A percentile compares a stretch with the other conserved stretches of the same genome.
These are phyloP conservation scores for Heterochromis multidens DNA, from an alignment of 2,113 vertebrate genomes.

Conservation along the genomic window DNA sequence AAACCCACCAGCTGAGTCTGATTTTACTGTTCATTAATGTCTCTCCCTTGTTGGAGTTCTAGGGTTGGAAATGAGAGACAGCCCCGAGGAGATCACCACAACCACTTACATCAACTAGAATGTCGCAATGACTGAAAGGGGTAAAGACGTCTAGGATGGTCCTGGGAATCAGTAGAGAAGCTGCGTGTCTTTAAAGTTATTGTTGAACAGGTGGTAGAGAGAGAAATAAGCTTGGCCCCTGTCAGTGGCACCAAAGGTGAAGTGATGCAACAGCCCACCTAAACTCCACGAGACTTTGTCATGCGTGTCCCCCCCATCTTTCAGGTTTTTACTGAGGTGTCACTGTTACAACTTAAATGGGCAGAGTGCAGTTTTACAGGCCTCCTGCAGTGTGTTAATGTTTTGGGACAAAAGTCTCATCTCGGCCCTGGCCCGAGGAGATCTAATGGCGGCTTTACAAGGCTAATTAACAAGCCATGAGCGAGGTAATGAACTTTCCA, in stretches of 20 bases:
- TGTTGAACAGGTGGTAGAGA: slow-evolving; percentile 45
- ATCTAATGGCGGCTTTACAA: slow-evolving; percentile 75
- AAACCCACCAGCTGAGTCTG: slow-evolving; percentile 34
- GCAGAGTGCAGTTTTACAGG: slow-evolving; percentile 49
- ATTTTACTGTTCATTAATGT: slow-evolving; percentile 50
- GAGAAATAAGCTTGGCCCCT: slow-evolving; percentile 35
- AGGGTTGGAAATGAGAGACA: slow-evolving; percentile 17
- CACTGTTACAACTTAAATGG: slow-evolving; percentile 44
- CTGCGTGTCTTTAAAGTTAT: slow-evolving; percentile 10
- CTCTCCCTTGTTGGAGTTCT: slow-evolving; percentile 26
- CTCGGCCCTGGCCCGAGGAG: slow-evolving; percentile 64
- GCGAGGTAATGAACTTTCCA: slow-evolving; percentile 77
- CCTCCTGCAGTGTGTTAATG: slow-evolving; percentile 66
- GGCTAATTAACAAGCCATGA: slow-evolving; percentile 80
- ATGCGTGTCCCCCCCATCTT: slow-evolving; percentile 19
- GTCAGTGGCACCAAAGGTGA: slow-evolving; percentile 24
- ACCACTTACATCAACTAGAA: not conserved
- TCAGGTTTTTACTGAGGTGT: slow-evolving; percentile 50
- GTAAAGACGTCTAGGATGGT: slow-evolving; percentile 2
- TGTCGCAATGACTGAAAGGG: slow-evolving; percentile 5
- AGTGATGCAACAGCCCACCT: not conserved
- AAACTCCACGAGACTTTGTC: slow-evolving; percentile 6
- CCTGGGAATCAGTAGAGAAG: not conserved
- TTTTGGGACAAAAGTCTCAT: slow-evolving; percentile 74
- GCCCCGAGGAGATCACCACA: slow-evolving; percentile 9